These are phyloP conservation scores for Chymomyza fuscimana DNA, from an alignment of 2,888 invertebrate species.

Conservation along the genomic window DNA sequence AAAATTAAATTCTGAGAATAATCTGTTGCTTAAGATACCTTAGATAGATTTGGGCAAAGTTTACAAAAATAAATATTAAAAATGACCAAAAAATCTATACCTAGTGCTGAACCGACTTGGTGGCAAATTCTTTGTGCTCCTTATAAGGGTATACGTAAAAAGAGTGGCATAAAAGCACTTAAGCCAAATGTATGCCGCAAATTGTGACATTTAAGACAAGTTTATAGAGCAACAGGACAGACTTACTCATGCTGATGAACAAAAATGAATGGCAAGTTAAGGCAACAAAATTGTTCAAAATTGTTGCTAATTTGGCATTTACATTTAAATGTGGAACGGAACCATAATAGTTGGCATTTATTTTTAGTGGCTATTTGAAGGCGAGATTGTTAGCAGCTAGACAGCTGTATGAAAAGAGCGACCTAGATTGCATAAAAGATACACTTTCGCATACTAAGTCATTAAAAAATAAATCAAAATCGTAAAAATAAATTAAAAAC, in stretches of 20 bases:
- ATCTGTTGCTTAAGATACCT: no score
- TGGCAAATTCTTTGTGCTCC: constrained; percentile 1
- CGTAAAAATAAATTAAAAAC: background rate
- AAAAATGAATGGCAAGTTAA: background rate
- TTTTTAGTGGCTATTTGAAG: background rate
- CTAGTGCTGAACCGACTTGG: no score
- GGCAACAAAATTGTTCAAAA: constrained; percentile 22
- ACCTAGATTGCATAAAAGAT: background rate
- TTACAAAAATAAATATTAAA: no score
- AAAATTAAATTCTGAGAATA: no score
- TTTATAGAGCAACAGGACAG: constrained; percentile 17
- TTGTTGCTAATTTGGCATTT: constrained; percentile 53
- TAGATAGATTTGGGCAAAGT: no score
- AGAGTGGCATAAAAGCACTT: constrained; percentile 5
- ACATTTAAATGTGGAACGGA: constrained; percentile 46
- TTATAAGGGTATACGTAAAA: constrained; percentile 4
- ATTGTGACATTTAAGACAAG: constrained; percentile 35
- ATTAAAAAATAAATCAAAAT: constrained; percentile 5
- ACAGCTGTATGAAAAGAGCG: background rate
- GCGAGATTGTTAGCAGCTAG: background rate
- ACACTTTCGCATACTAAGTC: background rate
- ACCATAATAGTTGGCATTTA: constrained; percentile 39
- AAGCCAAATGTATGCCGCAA: constrained; percentile 20
- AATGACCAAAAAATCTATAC: no score
- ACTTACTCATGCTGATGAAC: constrained; percentile 2